These are phyloP conservation scores for Dasyurus viverrinus DNA, from an alignment of 2,113 vertebrate genomes.

Conservation along the genomic window DNA sequence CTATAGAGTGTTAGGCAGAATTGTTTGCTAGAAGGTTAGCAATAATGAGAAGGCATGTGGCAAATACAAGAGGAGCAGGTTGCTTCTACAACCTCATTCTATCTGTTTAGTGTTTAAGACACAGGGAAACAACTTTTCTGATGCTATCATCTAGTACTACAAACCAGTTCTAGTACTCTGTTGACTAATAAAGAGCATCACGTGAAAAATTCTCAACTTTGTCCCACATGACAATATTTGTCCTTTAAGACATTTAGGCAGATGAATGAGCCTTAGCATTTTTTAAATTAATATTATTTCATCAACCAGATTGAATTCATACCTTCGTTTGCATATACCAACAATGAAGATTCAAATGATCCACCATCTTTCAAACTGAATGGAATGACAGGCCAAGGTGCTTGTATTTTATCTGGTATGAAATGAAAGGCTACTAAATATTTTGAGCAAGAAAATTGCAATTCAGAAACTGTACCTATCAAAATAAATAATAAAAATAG, in stretches of 20 bases:
- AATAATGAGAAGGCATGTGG: slow-evolving; percentile 95
- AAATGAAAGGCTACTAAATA: neutral
- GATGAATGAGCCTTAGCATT: slow-evolving; percentile 97
- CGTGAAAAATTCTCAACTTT: slow-evolving; percentile 98
- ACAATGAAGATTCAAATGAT: slow-evolving; percentile 93
- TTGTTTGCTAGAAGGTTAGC: slow-evolving; percentile 97
- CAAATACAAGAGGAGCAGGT: slow-evolving; percentile 97
- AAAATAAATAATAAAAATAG: neutral
- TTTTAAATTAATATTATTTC: slow-evolving; percentile 95
- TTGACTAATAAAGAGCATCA: slow-evolving; percentile 96
- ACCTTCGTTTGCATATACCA: slow-evolving; percentile 97
- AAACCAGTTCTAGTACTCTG: slow-evolving; percentile 96
- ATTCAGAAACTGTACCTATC: neutral
- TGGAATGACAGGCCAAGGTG: neutral
- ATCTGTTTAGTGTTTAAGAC: slow-evolving; percentile 97
- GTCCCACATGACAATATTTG: slow-evolving; percentile 99
- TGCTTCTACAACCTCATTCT: slow-evolving; percentile 99
- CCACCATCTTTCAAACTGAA: slow-evolving; percentile 96
- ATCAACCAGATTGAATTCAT: slow-evolving; percentile 97
- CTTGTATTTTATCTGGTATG: neutral
- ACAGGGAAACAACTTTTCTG: slow-evolving; percentile 97
- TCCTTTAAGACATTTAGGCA: slow-evolving; percentile 94
- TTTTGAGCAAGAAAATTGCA: neutral
- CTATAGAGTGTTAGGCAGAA: slow-evolving; percentile 95
- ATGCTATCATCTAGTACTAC: slow-evolving; percentile 96